Conservation (phyloP, 2,888 invertebrate species). For the Brachypterus glaber region DNA sequence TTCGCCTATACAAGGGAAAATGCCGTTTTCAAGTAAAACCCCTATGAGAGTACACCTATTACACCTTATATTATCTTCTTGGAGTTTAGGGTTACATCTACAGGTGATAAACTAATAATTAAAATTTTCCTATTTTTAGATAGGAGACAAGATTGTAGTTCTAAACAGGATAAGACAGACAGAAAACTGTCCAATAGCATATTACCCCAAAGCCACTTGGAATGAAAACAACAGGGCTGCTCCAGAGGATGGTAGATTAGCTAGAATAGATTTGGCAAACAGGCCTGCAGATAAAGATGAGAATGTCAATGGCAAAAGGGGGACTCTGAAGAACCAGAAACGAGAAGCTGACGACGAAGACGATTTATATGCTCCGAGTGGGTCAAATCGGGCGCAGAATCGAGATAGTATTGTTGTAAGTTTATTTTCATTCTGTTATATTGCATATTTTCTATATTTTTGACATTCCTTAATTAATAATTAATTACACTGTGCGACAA, state of each 20-base stretch:
- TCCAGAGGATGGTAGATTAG: slow-evolving; percentile 25
- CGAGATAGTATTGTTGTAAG: slow-evolving; percentile 8
- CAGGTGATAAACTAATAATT: no score
- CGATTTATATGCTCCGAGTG: slow-evolving; percentile 1
- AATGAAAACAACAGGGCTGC: slow-evolving; percentile 13
- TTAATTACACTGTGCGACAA: no score
- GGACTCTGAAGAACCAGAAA: slow-evolving; percentile 41
- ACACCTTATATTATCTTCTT: no score
- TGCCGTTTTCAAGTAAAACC: no score
- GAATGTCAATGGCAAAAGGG: slow-evolving; percentile 63
- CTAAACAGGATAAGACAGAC: slow-evolving; percentile 54
- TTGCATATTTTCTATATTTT: no score
- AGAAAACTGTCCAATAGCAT: slow-evolving; percentile 47
- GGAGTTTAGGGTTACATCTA: no score
- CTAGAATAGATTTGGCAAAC: slow-evolving; percentile 29
- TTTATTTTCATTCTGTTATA: no score
- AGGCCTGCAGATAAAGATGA: slow-evolving; percentile 52
- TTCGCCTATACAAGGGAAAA: no score
- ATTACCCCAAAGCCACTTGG: slow-evolving; percentile 38
- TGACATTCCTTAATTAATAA: no score
- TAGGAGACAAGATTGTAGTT: slow-evolving; percentile 68
- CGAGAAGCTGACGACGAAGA: slow-evolving; percentile 27
- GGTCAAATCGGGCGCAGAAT: background rate
- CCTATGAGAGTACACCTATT: no score
- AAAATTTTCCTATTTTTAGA: no score